Conservation (phyloP, 2,797 vertebrate species). For the Decapterus maruadsi region DNA sequence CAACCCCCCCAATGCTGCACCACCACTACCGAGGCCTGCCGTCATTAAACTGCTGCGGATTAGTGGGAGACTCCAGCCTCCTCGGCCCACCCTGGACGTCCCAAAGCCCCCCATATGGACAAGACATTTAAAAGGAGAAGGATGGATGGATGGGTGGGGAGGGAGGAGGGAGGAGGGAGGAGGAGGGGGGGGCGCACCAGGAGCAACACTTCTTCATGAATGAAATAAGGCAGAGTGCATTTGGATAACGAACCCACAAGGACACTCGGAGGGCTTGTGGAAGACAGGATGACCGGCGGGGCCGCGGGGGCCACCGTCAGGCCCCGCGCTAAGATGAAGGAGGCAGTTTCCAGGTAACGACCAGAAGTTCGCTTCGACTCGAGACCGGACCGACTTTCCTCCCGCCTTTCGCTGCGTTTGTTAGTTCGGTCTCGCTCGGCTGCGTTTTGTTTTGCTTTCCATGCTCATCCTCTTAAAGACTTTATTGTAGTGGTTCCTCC, state of each 20-base stretch:
- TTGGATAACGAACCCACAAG: slow-evolving; percentile 49
- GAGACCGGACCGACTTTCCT: background rate
- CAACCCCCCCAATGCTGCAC: slow-evolving; percentile 72
- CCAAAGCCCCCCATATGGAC: slow-evolving; percentile 34
- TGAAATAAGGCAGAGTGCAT: slow-evolving; percentile 20
- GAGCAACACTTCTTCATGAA: slow-evolving; percentile 9
- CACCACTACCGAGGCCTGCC: slow-evolving; percentile 64
- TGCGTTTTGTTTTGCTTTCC: slow-evolving; percentile 34
- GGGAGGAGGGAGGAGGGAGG: background rate
- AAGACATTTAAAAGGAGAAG: slow-evolving; percentile 39
- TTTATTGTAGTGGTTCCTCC: slow-evolving; percentile 27
- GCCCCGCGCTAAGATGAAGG: slow-evolving; percentile 71
- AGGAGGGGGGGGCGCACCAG: slow-evolving; percentile 11
- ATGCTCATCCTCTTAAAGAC: slow-evolving; percentile 55
- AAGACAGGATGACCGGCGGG: slow-evolving; percentile 75
- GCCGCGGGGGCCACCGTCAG: slow-evolving; percentile 43
- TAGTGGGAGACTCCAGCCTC: slow-evolving; percentile 78
- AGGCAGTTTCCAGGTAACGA: slow-evolving; percentile 82
- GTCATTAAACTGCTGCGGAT: slow-evolving; percentile 84
- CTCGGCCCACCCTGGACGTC: slow-evolving; percentile 66
- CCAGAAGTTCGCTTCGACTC: slow-evolving; percentile 16
- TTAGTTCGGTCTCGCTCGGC: slow-evolving; percentile 12
- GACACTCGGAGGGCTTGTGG: no score
- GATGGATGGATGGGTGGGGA: background rate
- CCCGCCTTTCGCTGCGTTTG: background rate